phyloP scores from a whole-genome alignment of 2,888 invertebrate genomes.

The Nephrotoma flavescens region DNA sequence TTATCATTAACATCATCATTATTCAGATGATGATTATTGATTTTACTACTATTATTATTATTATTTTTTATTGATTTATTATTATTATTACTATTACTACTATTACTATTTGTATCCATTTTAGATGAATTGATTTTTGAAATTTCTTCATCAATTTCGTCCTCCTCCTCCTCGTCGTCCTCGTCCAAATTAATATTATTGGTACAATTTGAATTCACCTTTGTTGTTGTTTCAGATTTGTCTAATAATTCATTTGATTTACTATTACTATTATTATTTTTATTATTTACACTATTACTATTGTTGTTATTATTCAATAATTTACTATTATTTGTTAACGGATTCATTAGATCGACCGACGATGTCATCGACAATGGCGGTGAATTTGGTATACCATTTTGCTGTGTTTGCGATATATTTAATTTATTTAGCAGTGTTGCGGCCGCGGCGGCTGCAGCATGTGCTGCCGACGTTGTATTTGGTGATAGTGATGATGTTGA shows the following conservation, averaged over 20 bases:
- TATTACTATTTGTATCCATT: neutral
- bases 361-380: constrained; percentile 16
- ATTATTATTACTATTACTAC: constrained; percentile 8
- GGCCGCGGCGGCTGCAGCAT: neutral
- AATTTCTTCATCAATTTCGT: neutral
- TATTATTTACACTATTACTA: constrained; percentile 7
- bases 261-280: constrained; percentile 9
- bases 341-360: constrained; percentile 16
- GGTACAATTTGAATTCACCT: constrained; percentile 3
- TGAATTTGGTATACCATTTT: constrained; percentile 29
- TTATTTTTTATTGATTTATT: constrained; percentile 14
- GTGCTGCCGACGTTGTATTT: constrained; percentile 2
- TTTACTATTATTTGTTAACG: constrained; percentile 1
- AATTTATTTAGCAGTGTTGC: constrained; percentile 12
- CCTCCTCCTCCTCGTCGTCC: neutral
- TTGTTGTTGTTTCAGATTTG: neutral
- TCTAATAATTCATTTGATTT: constrained; percentile 5
- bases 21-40: constrained; percentile 9
- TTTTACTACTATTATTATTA: constrained; percentile 12
- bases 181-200: constrained; percentile 13
- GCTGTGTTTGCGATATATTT: constrained; percentile 9
- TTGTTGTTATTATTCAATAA: constrained; percentile 12
- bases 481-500: constrained; percentile 11
- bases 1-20: constrained; percentile 9
- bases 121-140: constrained; percentile 1